Evolutionary conservation across 2,888 invertebrate genomes (phyloP), one percentile per base, ranked within the genome.

Genomic region (Heteromyza rotundicornis): DNA sequence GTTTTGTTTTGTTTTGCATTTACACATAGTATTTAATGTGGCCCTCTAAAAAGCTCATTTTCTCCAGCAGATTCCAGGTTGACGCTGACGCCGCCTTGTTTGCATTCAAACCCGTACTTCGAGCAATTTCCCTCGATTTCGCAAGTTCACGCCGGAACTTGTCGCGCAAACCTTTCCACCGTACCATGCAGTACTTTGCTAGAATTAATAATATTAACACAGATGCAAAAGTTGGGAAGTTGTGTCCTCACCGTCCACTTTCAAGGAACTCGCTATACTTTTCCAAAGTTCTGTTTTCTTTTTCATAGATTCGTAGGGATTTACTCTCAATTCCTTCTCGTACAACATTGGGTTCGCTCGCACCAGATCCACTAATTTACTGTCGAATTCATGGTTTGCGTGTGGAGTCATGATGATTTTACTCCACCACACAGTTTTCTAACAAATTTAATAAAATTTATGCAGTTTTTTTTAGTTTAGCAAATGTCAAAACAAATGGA

Each of bases 321-420:
- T 62, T 19, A 54, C 65, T n/a, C 79, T 71, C 17, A 72, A 20
- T 22, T 75, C 72, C 1, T 67, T 69, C 24, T 70, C 71, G 24
- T 76, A 76, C 0, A 79, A 64, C 20, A 64, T 60, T 1, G 80
- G 78, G 68, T 80, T 78, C 1, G 72, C 71, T 7, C 72, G 68
- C 7, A 80, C 73, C 40, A 80, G 36, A 8, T 74, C 72, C 2
- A 80, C 70, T 7, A 79, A 64, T 17, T 68, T 70, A 2, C 56
- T 60, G 53, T 79, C 76, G 57, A 79, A 76, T 14, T 70, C n/a
- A n/a, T n/a, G n/a, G n/a, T n/a, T n/a, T n/a, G n/a, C n/a, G n/a
- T n/a, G n/a, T n/a, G n/a, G n/a, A n/a, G n/a, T n/a, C n/a, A n/a
- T n/a, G n/a, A n/a, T n/a, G n/a, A n/a, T n/a, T n/a, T n/a, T n/a